Evolutionary conservation across 2,888 invertebrate genomes (phyloP).

Genomic region (Torymus tubicola): DNA sequence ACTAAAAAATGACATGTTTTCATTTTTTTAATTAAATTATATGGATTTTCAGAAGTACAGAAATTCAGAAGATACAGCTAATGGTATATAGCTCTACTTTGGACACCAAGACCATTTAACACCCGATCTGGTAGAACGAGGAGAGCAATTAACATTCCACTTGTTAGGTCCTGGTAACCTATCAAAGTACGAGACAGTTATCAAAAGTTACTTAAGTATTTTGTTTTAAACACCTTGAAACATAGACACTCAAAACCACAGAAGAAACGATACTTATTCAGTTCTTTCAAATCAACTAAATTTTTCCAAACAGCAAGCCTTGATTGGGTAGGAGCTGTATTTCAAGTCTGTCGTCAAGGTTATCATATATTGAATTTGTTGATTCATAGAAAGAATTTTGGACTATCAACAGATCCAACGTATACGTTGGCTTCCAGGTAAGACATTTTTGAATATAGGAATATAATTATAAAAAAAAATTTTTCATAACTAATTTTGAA

Average conservation of each 20-base stretch:
- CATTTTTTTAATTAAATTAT: too few relatives aligned
- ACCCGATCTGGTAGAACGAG: conserved; percentile 94
- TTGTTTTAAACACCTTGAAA: conserved; percentile 97
- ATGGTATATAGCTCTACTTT: conserved; percentile 96
- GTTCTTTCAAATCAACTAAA: conserved; percentile 99
- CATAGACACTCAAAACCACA: conserved; percentile 99
- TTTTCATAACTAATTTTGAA: conserved; percentile 31
- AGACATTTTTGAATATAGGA: conserved; percentile 13
- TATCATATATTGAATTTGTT: conserved; percentile 99
- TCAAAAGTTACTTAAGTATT: conserved; percentile 98
- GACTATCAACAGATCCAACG: conserved; percentile 99
- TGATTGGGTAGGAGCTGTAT: conserved; percentile 99
- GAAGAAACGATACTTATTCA: conserved; percentile 97
- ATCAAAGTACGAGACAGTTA: conserved; percentile 99
- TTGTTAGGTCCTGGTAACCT: conserved; percentile 99
- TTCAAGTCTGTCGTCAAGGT: conserved; percentile 98
- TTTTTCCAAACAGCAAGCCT: conserved; percentile 99
- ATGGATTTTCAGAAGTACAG: too few relatives aligned
- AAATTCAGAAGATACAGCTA: too few relatives aligned
- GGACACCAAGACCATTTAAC: conserved; percentile 99
- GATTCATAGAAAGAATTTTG: conserved; percentile 98
- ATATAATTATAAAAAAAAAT: conserved; percentile 3
- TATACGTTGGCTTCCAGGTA: conserved; percentile 97
- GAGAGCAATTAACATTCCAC: conserved; percentile 96
- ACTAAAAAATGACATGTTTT: too few relatives aligned